A percentile compares a stretch with the other conserved stretches of the same genome.
Conservation (phyloP, 2,888 invertebrate species). For the Cheilosia impressa region DNA sequence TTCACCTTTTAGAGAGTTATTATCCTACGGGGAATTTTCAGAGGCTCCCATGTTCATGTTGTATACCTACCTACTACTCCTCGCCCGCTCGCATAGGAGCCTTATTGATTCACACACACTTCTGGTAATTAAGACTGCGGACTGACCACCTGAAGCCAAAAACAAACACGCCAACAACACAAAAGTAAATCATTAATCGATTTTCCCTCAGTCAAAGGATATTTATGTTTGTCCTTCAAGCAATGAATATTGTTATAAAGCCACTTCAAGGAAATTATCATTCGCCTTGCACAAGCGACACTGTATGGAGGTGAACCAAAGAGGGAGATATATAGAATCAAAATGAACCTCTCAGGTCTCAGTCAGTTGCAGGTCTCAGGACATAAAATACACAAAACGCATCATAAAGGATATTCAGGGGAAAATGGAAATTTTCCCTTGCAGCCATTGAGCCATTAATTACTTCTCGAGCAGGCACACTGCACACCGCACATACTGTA, state of each 20-base stretch:
- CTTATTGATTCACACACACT: conserved; percentile 10
- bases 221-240: conserved; percentile 47
- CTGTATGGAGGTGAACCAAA: background rate
- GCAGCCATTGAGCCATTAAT: conserved; percentile 62
- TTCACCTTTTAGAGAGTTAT: conserved; percentile 3
- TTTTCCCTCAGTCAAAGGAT: conserved; percentile 47
- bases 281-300: conserved; percentile 3
- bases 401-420: conserved; percentile 26
- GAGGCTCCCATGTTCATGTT: background rate
- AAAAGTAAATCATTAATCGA: conserved; percentile 60
- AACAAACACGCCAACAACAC: conserved; percentile 4
- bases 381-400: conserved; percentile 15
- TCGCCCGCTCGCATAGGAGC: background rate
- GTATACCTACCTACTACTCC: background rate
- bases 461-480: conserved; percentile 57
- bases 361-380: conserved; percentile 42
- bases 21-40: conserved; percentile 19
- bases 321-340: background rate
- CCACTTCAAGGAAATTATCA: conserved; percentile 23
- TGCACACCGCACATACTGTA: conserved; percentile 8
- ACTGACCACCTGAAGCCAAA: conserved; percentile 1
- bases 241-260: conserved; percentile 42
- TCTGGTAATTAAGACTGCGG: conserved; percentile 22
- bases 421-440: conserved; percentile 59
- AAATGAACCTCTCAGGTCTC: conserved; percentile 7